A percentile compares a stretch with the other conserved stretches of the same genome.
Evolutionary conservation across 2,797 vertebrate species (phyloP).

Genomic region (Eremophila alpestris): DNA sequence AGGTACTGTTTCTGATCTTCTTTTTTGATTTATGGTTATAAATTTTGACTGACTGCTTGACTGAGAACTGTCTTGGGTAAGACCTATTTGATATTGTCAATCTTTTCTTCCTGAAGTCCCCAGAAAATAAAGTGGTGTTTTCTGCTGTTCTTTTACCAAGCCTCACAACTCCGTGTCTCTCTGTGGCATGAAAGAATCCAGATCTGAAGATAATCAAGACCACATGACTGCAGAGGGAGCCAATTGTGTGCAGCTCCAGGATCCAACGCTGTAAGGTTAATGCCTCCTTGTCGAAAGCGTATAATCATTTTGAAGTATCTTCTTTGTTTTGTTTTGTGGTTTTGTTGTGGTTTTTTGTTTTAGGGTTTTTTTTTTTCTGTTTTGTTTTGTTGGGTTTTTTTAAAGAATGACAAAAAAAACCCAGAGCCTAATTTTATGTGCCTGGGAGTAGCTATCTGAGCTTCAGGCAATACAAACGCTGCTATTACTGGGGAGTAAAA

Average conservation of each 20-base stretch:
- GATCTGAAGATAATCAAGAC: conserved; percentile 77
- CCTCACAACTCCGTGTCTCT: neutral
- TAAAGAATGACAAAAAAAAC: conserved; percentile 78
- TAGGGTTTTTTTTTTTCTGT: neutral
- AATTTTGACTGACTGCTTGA: conserved; percentile 7
- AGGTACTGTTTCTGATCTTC: neutral
- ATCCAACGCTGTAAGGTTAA: conserved; percentile 84
- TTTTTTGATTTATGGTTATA: neutral
- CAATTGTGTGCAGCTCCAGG: conserved; percentile 80
- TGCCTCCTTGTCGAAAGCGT: conserved; percentile 80
- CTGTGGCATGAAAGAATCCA: conserved; percentile 1
- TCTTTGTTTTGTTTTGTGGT: conserved; percentile 61
- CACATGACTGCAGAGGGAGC: conserved; percentile 80
- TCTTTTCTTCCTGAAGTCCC: conserved; percentile 12
- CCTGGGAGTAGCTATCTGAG: conserved; percentile 89
- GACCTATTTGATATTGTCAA: neutral
- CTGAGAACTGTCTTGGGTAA: neutral
- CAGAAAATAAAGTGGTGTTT: neutral
- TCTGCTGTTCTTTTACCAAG: conserved; percentile 27
- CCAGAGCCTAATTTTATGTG: conserved; percentile 85
- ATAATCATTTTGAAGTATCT: conserved; percentile 82
- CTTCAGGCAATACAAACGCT: conserved; percentile 91
- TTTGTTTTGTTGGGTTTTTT: neutral
- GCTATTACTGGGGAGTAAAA: conserved; percentile 93
- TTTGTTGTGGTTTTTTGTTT: conserved; percentile 5